Evolutionary conservation across 2,888 invertebrate genomes (phyloP), one percentile per base, ranked within the genome.

Genomic region (Morpho deidamia): DNA sequence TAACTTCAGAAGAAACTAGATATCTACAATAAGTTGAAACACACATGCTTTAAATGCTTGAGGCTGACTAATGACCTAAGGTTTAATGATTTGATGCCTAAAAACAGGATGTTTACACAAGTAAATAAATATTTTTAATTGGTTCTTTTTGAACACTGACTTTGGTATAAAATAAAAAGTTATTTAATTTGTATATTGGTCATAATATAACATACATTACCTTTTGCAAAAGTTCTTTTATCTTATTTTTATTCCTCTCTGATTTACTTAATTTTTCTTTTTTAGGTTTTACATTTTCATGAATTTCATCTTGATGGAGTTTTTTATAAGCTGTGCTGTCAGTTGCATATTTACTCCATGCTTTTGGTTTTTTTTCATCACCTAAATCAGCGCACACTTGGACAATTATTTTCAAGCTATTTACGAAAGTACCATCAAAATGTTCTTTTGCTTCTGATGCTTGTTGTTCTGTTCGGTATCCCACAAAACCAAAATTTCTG

Each of bases 401-500:
- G 0, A 98, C 96, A 65, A 91, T 90, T 58, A 99, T 95, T 84
- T 92, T 94, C 70, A 92, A 93, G 1, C 97, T 95, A 64, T 95
- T 94, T 49, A 99, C 93, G 74, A 93, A 98, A 1, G 96, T 94
- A 55, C 95, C 94, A 81, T 99, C 91, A 64, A 97, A 96, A 72
- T 94, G 93, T 11, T 94, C 89, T 35, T 93, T 90, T 0, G 99
- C 99, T 35, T 90, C 90, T 45, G 92, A 72, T 0, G 97, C 98
- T 71, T 96, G 95, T 45, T 94, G 92, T 59, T 95, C 95, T 14
- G 91, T 93, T 72, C 95, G 94, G 78, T 93, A 99, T 7, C 99
- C 99, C 65, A 99, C 90, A 74, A 99, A 99, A 5, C 95, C 97
- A 85, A 99, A 99, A 69, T 95, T 94, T 56, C 99, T 91, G 77